Evolutionary conservation across 2,797 vertebrate genomes (phyloP).

Genomic region (Chloroceryle amazona): DNA sequence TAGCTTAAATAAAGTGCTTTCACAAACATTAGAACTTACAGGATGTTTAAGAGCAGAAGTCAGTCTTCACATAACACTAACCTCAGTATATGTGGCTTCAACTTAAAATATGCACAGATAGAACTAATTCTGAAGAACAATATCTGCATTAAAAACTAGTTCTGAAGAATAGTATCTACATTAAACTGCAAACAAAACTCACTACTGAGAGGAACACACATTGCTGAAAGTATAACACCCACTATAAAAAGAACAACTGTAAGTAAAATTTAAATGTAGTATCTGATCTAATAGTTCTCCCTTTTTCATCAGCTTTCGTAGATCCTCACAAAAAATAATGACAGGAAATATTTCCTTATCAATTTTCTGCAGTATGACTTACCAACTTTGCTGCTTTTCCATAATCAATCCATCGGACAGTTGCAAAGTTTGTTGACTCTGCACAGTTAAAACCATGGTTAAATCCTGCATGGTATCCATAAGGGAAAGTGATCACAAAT

Average conservation of each 20-base stretch:
- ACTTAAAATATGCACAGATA: neutral
- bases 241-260: neutral
- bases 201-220: neutral
- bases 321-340: neutral
- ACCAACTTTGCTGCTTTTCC: conserved; percentile 96
- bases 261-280: neutral
- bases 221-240: neutral
- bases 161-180: neutral
- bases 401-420: conserved; percentile 96
- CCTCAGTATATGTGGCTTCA: neutral
- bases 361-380: conserved; percentile 59
- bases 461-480: conserved; percentile 97
- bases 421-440: conserved; percentile 97
- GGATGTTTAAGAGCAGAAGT: neutral
- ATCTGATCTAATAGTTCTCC: neutral
- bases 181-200: neutral
- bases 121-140: neutral
- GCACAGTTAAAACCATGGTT: conserved; percentile 99
- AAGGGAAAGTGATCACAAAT: conserved; percentile 98
- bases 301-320: neutral
- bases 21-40: neutral
- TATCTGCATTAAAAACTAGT: neutral
- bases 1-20: neutral
- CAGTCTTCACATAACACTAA: neutral
- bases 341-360: neutral